Evolutionary conservation across 2,888 invertebrate genomes (phyloP).

Genomic region (Aphidoletes aphidimyza): DNA sequence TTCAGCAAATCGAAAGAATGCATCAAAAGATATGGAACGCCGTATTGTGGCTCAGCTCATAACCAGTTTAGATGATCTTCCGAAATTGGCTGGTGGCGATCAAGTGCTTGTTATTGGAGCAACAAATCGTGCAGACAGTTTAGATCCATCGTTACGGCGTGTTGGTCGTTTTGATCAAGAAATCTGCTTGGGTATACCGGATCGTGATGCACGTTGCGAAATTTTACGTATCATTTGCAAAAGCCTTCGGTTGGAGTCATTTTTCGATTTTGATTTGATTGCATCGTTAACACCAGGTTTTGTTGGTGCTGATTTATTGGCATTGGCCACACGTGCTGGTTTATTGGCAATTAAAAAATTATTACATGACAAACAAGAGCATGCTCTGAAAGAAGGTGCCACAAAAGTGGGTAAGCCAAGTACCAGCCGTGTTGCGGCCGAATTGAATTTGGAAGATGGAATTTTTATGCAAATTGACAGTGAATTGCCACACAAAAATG

Average conservation of each 20-base stretch:
- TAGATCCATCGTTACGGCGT: constrained; percentile 91
- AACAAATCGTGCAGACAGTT: constrained; percentile 89
- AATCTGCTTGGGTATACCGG: constrained; percentile 92
- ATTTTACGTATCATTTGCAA: constrained; percentile 80
- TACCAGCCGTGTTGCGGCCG: no score
- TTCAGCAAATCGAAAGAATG: constrained; percentile 87
- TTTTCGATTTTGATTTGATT: constrained; percentile 77
- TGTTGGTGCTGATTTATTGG: constrained; percentile 93
- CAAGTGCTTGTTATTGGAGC: constrained; percentile 87
- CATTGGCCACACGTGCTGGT: constrained; percentile 87
- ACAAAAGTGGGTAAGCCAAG: constrained; percentile 58
- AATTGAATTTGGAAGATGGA: constrained; percentile 6
- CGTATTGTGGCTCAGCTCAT: constrained; percentile 93
- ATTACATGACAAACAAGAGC: constrained; percentile 57
- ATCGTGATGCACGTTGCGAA: constrained; percentile 81
- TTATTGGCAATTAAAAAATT: constrained; percentile 83
- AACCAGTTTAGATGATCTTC: constrained; percentile 82
- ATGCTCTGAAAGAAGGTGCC: constrained; percentile 57
- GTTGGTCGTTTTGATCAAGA: constrained; percentile 95
- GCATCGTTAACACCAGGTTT: constrained; percentile 93
- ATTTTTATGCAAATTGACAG: constrained; percentile 35
- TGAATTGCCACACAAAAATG: constrained; percentile 5
- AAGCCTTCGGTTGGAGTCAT: constrained; percentile 74
- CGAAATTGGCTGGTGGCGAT: constrained; percentile 63
- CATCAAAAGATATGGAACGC: constrained; percentile 95